phyloP scores from a whole-genome alignment of 2,113 vertebrate species.

The Astur gentilis region DNA sequence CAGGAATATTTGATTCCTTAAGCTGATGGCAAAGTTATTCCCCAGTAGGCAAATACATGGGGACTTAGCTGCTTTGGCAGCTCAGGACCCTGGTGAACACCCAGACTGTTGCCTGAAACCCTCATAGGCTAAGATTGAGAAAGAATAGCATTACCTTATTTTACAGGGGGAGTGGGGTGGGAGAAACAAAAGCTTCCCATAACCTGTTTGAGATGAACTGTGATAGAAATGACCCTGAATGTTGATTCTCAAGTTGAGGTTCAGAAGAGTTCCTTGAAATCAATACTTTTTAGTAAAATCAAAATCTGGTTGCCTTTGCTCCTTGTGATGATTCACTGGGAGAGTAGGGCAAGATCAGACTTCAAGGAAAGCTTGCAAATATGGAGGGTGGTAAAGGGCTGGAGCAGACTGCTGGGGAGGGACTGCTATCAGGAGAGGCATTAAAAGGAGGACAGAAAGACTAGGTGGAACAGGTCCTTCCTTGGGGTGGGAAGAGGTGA shows the following conservation, averaged over 20 bases:
- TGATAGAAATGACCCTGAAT: neutral
- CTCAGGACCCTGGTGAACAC: neutral
- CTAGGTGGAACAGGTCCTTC: neutral
- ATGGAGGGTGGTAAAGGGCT: neutral
- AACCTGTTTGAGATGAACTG: neutral
- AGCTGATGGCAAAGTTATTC: neutral
- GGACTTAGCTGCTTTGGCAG: neutral
- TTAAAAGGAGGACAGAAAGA: neutral
- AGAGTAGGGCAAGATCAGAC: neutral
- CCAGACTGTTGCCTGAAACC: neutral
- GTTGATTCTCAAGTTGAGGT: neutral
- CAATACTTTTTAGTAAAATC: neutral
- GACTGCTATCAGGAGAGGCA: neutral
- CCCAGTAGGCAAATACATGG: neutral
- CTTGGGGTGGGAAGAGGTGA: neutral
- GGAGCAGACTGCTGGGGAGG: neutral
- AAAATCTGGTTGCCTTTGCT: neutral
- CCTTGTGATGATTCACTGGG: neutral
- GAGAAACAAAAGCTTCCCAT: neutral
- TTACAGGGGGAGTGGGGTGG: neutral
- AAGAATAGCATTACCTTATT: neutral
- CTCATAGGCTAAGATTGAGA: neutral
- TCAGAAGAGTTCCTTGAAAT: neutral
- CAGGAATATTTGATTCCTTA: neutral
- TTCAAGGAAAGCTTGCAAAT: neutral